A percentile compares a stretch with the other conserved stretches of the same genome.
Evolutionary conservation across 2,113 vertebrate species (phyloP).

Genomic region (Bujurquina vittata): DNA sequence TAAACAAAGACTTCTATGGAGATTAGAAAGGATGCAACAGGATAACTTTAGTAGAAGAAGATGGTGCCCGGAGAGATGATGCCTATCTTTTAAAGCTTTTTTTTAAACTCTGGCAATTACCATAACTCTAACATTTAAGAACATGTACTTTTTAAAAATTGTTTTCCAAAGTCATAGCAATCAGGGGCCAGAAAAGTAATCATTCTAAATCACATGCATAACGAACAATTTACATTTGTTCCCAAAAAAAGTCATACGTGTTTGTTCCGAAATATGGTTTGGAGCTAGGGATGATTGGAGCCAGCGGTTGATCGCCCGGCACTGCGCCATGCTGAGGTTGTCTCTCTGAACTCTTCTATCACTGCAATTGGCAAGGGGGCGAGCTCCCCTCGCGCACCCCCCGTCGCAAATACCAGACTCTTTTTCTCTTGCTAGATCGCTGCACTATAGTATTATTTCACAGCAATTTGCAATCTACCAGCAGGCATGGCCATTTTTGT

Average conservation of each 20-base stretch:
- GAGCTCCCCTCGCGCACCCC: too few species aligned
- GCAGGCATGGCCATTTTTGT: too few species aligned
- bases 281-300: background rate
- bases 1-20: background rate
- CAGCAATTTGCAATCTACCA: too few species aligned
- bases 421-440: too few species aligned
- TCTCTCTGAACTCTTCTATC: too few species aligned
- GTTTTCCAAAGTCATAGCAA: background rate
- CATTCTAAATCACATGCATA: background rate
- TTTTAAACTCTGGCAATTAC: background rate
- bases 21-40: background rate
- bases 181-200: background rate
- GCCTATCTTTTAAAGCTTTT: background rate
- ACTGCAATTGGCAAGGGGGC: too few species aligned
- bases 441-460: too few species aligned
- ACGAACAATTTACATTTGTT: background rate
- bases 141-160: background rate
- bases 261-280: background rate
- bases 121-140: background rate
- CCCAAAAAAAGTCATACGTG: too few species aligned
- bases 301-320: too few species aligned
- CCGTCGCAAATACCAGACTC: too few species aligned
- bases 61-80: background rate
- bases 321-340: too few species aligned
- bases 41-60: background rate